A percentile compares a stretch with the other conserved stretches of the same genome.
phyloP scores from a whole-genome alignment of 2,113 vertebrate genomes.

The Thinocorus orbignyianus region DNA sequence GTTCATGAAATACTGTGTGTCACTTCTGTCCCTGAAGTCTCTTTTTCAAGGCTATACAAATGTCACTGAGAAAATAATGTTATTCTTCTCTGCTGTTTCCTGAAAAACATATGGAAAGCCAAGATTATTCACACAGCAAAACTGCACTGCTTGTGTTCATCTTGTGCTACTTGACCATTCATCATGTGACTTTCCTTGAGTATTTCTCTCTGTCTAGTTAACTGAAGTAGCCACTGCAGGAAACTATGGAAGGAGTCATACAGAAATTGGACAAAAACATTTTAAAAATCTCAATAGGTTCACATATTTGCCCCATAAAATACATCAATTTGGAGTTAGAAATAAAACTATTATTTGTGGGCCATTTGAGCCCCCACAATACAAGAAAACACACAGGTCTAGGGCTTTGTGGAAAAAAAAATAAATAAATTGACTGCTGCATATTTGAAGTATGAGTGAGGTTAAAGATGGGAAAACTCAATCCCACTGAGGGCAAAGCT shows the following conservation, averaged over 20 bases:
- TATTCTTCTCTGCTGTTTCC: neutral
- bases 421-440: neutral
- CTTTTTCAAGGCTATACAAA: neutral
- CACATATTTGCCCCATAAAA: neutral
- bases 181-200: neutral
- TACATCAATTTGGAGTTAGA: neutral
- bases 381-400: accelerated
- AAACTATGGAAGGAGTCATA: neutral
- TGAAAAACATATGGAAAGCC: neutral
- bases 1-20: neutral
- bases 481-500: neutral
- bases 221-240: neutral
- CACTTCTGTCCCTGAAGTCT: neutral
- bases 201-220: neutral
- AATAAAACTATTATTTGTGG: neutral
- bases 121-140: neutral
- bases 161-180: neutral
- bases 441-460: neutral
- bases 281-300: neutral
- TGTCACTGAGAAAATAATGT: neutral
- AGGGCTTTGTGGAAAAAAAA: neutral
- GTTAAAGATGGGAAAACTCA: neutral
- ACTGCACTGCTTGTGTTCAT: neutral
- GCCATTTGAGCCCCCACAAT: neutral
- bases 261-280: neutral